These are phyloP conservation scores for Eulithis testata DNA, from an alignment of 2,888 invertebrate species.

Conservation along the genomic window DNA sequence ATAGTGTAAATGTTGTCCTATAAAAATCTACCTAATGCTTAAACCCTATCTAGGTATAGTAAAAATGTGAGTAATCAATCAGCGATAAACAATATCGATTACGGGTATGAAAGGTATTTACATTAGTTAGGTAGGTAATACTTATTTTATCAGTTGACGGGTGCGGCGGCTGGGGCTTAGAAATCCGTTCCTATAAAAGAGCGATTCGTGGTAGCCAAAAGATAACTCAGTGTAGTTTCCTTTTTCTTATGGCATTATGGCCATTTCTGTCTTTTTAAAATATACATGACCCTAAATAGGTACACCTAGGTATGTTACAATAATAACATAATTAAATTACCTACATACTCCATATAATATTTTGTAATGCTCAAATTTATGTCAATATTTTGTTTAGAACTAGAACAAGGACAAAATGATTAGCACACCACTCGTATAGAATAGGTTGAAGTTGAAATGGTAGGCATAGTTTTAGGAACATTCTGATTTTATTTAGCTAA, in stretches of 20 bases:
- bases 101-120: slow-evolving; percentile 55
- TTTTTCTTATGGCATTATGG: too few relatives aligned
- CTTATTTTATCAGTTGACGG: slow-evolving; percentile 52
- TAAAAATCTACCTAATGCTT: too few relatives aligned
- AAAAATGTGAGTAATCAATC: neutral
- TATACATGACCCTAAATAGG: too few relatives aligned
- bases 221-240: too few relatives aligned
- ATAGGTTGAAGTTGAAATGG: too few relatives aligned
- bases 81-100: slow-evolving; percentile 59
- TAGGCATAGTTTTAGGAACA: too few relatives aligned
- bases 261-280: too few relatives aligned
- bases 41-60: neutral
- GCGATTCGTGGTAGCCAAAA: neutral
- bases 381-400: neutral
- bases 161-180: slow-evolving; percentile 47
- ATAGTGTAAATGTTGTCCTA: neutral
- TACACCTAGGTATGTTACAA: too few relatives aligned
- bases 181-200: slow-evolving; percentile 17
- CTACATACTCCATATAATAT: neutral
- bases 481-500: too few relatives aligned
- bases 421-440: slow-evolving; percentile 6
- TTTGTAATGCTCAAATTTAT: neutral
- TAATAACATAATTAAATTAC: too few relatives aligned
- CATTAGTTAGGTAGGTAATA: slow-evolving; percentile 30
- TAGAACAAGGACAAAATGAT: slow-evolving; percentile 1